These are phyloP conservation scores for Tachina lurida DNA, from an alignment of 2,888 invertebrate species.

Conservation along the genomic window DNA sequence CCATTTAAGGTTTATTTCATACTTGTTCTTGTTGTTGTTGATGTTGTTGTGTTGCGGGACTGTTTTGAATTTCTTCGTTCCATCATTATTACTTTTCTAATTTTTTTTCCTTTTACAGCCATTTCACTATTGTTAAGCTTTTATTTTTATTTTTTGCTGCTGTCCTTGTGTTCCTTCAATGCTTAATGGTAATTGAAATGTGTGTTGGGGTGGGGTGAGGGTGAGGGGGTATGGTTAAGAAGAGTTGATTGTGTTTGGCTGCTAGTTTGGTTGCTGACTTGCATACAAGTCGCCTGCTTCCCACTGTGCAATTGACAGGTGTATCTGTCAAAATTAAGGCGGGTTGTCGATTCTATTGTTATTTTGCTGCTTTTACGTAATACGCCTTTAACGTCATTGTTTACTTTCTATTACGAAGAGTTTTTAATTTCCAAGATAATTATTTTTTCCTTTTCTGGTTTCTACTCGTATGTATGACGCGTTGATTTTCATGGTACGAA, in stretches of 20 bases:
- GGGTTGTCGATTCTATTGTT: slow-evolving; percentile 66
- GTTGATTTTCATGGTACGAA: neutral
- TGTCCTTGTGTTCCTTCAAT: slow-evolving; percentile 52
- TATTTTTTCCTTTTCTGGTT: slow-evolving; percentile 44
- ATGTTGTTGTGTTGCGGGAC: slow-evolving; percentile 42
- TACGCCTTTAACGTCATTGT: slow-evolving; percentile 63
- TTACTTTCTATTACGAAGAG: slow-evolving; percentile 39
- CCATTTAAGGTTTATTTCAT: slow-evolving; percentile 62
- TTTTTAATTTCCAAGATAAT: slow-evolving; percentile 60
- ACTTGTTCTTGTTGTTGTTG: slow-evolving; percentile 46
- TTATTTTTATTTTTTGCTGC: slow-evolving; percentile 13
- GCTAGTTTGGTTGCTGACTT: slow-evolving; percentile 47
- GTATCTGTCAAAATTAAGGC: slow-evolving; percentile 71
- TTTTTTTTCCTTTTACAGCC: slow-evolving; percentile 39
- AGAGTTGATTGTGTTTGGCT: slow-evolving; percentile 39
- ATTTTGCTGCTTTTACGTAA: slow-evolving; percentile 53
- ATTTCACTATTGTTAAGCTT: slow-evolving; percentile 61
- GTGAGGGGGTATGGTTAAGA: slow-evolving; percentile 2
- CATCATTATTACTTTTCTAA: slow-evolving; percentile 62
- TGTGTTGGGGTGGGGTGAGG: neutral
- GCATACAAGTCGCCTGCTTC: slow-evolving; percentile 57
- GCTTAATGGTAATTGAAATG: slow-evolving; percentile 44
- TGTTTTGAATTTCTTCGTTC: slow-evolving; percentile 62
- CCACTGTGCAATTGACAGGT: slow-evolving; percentile 77
- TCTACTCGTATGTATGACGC: slow-evolving; percentile 32